A percentile compares a stretch with the other conserved stretches of the same genome.
Evolutionary conservation across 2,113 vertebrate genomes (phyloP).

Genomic region (Pontoporia blainvillei): DNA sequence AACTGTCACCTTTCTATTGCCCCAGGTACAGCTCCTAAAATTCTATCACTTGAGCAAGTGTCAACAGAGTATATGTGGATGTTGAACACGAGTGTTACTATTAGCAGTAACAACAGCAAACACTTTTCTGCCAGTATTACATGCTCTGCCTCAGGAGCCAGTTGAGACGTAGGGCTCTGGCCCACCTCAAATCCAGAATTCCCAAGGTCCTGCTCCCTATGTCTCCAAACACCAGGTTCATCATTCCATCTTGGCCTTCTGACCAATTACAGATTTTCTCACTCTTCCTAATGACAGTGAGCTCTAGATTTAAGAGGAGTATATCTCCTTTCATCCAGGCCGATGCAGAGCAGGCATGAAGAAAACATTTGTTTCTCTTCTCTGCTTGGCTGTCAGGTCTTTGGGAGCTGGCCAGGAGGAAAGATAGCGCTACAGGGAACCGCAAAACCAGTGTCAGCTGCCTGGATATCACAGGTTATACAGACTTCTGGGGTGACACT

Average conservation of each 20-base stretch:
- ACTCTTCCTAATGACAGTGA: background rate
- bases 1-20: background rate
- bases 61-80: background rate
- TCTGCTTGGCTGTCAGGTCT: background rate
- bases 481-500: background rate
- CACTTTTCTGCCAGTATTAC: background rate
- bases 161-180: background rate
- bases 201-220: background rate
- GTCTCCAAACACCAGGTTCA: background rate
- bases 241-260: background rate
- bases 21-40: constrained; percentile 14
- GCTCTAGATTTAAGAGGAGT: background rate
- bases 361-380: constrained; percentile 17
- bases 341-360: background rate
- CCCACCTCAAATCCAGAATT: background rate
- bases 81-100: constrained; percentile 15
- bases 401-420: background rate
- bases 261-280: background rate
- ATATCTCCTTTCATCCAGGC: background rate
- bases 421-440: background rate
- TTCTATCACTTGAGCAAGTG: background rate
- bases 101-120: constrained; percentile 15
- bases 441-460: background rate
- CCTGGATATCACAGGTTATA: background rate
- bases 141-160: background rate